A percentile compares a stretch with the other conserved stretches of the same genome.
These are phyloP conservation scores for Sarcophaga caerulescens DNA, from an alignment of 2,888 invertebrate species.

Conservation along the genomic window DNA sequence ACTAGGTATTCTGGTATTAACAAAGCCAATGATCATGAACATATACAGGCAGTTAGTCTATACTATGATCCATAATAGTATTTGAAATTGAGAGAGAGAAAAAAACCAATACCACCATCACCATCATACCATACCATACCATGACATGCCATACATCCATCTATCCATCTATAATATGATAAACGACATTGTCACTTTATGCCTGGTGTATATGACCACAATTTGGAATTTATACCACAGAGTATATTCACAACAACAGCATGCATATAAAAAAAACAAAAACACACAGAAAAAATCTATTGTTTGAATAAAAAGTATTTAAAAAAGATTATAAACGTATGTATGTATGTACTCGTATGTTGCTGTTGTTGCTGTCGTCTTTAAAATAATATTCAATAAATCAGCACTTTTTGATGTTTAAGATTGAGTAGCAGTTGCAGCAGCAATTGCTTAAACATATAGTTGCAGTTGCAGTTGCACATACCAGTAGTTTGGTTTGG, in stretches of 20 bases:
- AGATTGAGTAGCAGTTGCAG: neutral
- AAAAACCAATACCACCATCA: neutral
- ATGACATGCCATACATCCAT: constrained; percentile 2
- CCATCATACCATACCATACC: constrained; percentile 15
- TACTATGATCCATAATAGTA: neutral
- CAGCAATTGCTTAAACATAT: neutral
- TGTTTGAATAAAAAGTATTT: constrained; percentile 39
- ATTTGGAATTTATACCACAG: constrained; percentile 37
- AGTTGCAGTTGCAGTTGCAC: neutral
- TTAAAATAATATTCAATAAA: constrained; percentile 72
- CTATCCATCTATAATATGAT: constrained; percentile 60
- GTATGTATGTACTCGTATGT: constrained; percentile 5
- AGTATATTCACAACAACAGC: neutral
- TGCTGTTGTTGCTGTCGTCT: constrained; percentile 61
- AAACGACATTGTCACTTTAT: constrained; percentile 71
- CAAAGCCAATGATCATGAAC: constrained; percentile 35
- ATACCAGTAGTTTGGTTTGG: too few species aligned
- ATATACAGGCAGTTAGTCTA: neutral
- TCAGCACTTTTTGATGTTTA: constrained; percentile 64
- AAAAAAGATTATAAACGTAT: constrained; percentile 66
- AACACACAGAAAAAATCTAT: constrained; percentile 53
- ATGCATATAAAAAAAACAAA: neutral
- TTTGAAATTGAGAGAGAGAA: constrained; percentile 16
- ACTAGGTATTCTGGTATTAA: constrained; percentile 22
- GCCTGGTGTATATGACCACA: constrained; percentile 63